Conservation (phyloP, 2,888 invertebrate genomes). For the Dynastes hyllus region DNA sequence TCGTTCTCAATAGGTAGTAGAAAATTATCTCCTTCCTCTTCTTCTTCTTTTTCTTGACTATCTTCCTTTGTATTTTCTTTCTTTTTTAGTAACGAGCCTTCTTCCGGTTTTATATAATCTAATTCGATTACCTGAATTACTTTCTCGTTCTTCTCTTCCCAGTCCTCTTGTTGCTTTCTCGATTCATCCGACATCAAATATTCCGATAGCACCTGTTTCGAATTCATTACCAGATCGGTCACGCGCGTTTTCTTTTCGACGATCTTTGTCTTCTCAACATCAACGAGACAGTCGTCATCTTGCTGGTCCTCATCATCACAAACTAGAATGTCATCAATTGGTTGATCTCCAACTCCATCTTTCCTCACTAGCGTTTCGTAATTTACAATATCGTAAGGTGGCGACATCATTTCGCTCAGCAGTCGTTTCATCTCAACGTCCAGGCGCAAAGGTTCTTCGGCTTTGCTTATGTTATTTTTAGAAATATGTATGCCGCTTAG, state of each 20-base stretch:
- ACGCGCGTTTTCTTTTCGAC: constrained; percentile 71
- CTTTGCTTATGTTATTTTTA: constrained; percentile 37
- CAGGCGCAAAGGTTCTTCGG: constrained; percentile 51
- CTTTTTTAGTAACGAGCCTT: constrained; percentile 37
- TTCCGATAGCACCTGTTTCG: constrained; percentile 65
- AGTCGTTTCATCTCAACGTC: constrained; percentile 58
- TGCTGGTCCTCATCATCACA: constrained; percentile 67
- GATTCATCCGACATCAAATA: constrained; percentile 59
- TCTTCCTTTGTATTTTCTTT: constrained; percentile 27
- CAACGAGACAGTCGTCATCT: constrained; percentile 66
- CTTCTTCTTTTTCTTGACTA: constrained; percentile 43
- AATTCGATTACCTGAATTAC: constrained; percentile 62
- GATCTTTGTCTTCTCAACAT: constrained; percentile 67
- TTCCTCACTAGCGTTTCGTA: constrained; percentile 65
- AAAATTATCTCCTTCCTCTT: constrained; percentile 16
- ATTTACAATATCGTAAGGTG: constrained; percentile 69
- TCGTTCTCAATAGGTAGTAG: constrained; percentile 28
- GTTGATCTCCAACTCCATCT: constrained; percentile 70
- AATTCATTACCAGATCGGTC: constrained; percentile 68
- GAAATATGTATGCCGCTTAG: constrained; percentile 55
- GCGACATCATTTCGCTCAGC: constrained; percentile 66
- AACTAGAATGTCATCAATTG: constrained; percentile 61
- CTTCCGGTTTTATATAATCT: constrained; percentile 53
- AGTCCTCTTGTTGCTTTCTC: constrained; percentile 59
- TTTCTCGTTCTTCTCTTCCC: constrained; percentile 63